Base-by-base conservation (phyloP, 2,888 invertebrate species). In the Drosophila gaucha region DNA sequence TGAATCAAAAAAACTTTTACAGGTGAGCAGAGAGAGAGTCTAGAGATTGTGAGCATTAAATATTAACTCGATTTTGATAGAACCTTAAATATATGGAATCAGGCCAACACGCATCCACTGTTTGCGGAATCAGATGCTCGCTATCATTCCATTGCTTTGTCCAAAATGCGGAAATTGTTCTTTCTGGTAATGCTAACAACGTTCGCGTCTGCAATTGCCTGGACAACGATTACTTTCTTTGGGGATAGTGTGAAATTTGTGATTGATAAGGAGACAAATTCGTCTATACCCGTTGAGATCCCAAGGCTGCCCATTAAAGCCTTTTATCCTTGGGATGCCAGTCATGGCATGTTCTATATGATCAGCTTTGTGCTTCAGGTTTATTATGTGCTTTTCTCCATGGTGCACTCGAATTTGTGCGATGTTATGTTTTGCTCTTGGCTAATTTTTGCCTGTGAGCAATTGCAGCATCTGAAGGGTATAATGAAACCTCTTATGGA, bases 401-500 rank as follows among this genome's bases (percentile, higher is more conserved):
- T 95, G 93, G 82, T 92, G 0, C 93, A 94, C 26, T 92, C 94
- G 0, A 94, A 94, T 77, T 90, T 94, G n/a, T 90, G 93, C 86
- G 97, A 97, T 88, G 94, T 96, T 0, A 92, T 97, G 80, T 97
- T 97, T 92, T 96, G 96, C 89, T 96, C 96, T 1, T 96, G 96
- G 96, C 87, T 97, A 74, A 94, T 97, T 63, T 96, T 96, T 85
- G 96, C 97, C 0, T 97, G 97, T 80, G 97, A 97, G 80, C 97
- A 97, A 89, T 92, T 97, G 59, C 95, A 96, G 89, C 97, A 97
- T 90, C 92, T 97, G 35, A 97, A 97, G 89, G 95, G 96, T 44
- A 97, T 97, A 68, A 95, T 97, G 95, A 96, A 96, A 74, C 96
- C 96, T 0, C 91, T 97, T 51, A 97, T 97, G 96, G 96, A 97